Conservation (phyloP, 1,140 invertebrate species). For the Cyrtorhinus lividipennis region DNA sequence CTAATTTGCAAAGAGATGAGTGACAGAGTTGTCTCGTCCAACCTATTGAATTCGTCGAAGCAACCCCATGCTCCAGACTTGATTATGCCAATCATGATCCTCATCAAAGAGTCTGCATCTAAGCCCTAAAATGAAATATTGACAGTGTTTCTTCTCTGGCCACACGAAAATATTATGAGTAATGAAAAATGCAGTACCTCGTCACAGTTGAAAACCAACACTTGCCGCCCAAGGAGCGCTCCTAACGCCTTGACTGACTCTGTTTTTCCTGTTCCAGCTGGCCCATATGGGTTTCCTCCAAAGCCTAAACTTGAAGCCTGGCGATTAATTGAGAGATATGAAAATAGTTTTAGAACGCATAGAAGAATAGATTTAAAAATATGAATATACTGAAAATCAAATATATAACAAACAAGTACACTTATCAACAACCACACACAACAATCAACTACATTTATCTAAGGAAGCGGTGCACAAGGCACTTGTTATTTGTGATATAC, state of each 20-base stretch:
- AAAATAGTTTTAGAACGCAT: not conserved
- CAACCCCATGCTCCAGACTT: slow-evolving; percentile 97
- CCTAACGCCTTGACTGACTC: slow-evolving; percentile 94
- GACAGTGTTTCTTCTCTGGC: no score
- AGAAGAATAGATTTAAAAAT: no score
- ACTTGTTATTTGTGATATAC: no score
- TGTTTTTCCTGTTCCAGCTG: slow-evolving; percentile 94
- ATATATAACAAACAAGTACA: not conserved
- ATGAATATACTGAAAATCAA: no score
- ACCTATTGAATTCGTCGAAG: slow-evolving; percentile 95
- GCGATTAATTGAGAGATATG: slow-evolving; percentile 25
- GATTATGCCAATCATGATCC: slow-evolving; percentile 81
- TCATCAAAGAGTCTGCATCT: slow-evolving; percentile 82
- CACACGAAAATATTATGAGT: no score
- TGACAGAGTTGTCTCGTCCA: slow-evolving; percentile 84
- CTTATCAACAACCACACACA: not conserved
- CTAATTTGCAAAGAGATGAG: slow-evolving; percentile 82
- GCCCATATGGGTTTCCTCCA: slow-evolving; percentile 98
- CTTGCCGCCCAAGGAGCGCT: slow-evolving; percentile 72
- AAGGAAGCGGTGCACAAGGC: no score
- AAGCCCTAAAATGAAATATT: slow-evolving; percentile 56
- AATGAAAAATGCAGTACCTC: no score
- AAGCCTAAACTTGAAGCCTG: slow-evolving; percentile 86
- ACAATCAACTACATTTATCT: no score
- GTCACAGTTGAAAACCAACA: slow-evolving; percentile 96